Percentiles rank a stretch among this genome's conserved stretches.
These are phyloP conservation scores for Druon quercuslanigerum DNA, from an alignment of 1,140 invertebrate species.

Conservation along the genomic window DNA sequence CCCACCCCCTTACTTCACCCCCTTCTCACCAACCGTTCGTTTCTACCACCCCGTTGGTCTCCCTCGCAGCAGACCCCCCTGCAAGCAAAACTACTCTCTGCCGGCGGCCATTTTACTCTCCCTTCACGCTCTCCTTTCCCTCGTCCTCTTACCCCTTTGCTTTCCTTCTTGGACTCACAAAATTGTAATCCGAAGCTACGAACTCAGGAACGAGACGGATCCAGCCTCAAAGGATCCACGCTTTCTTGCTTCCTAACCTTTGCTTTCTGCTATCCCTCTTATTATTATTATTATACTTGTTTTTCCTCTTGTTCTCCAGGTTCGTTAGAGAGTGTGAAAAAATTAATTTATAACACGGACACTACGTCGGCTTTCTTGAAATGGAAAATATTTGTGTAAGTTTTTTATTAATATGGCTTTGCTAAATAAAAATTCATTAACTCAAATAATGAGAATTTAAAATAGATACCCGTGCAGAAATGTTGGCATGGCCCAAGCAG, in stretches of 20 bases:
- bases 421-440: too few species aligned
- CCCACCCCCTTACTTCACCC: conserved; percentile 58
- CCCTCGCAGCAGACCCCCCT: conserved; percentile 62
- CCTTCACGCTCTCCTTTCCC: conserved; percentile 53
- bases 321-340: too few species aligned
- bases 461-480: too few species aligned
- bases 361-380: too few species aligned
- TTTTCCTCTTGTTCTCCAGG: background rate
- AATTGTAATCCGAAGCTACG: conserved; percentile 72
- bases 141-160: conserved; percentile 43
- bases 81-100: conserved; percentile 59
- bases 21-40: conserved; percentile 55
- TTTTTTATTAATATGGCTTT: too few species aligned
- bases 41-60: conserved; percentile 68
- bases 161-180: conserved; percentile 66
- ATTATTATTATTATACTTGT: conserved; percentile 23
- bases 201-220: conserved; percentile 65
- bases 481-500: too few species aligned
- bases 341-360: too few species aligned
- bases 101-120: conserved; percentile 76
- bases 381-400: too few species aligned
- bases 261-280: conserved; percentile 25
- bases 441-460: too few species aligned
- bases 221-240: conserved; percentile 64
- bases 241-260: conserved; percentile 56